These are phyloP conservation scores for Ianthella basta DNA, from an alignment of 37 sponge, comb jelly and placozoan species.

Conservation along the genomic window DNA sequence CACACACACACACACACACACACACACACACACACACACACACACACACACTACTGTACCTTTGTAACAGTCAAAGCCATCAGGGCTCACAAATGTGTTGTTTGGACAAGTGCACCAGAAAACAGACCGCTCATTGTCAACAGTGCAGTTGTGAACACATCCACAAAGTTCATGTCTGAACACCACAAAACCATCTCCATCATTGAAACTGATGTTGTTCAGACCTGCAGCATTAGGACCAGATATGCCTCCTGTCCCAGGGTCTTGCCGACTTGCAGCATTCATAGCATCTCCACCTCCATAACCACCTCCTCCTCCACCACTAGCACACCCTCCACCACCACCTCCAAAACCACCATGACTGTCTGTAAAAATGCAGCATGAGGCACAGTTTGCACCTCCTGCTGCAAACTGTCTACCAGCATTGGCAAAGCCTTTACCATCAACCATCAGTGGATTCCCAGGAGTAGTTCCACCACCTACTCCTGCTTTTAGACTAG, in stretches of 20 bases:
- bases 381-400: background rate
- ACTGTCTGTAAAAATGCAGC: background rate
- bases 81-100: conserved; percentile 21
- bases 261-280: background rate
- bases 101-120: conserved; percentile 2
- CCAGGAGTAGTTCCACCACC: background rate
- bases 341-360: conserved; percentile 55
- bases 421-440: background rate
- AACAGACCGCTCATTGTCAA: background rate
- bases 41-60: conserved; percentile 15
- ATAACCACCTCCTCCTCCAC: conserved; percentile 50
- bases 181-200: conserved; percentile 1
- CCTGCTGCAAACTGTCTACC: background rate
- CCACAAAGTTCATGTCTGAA: conserved; percentile 16
- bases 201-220: background rate
- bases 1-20: background rate
- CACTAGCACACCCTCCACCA: conserved; percentile 51
- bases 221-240: background rate
- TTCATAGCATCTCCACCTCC: background rate
- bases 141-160: conserved; percentile 11
- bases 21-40: background rate
- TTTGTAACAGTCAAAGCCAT: conserved; percentile 45
- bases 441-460: background rate
- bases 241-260: conserved; percentile 11
- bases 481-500: background rate